Conservation (phyloP, 2,113 vertebrate species). For the Plectropomus leopardus region DNA sequence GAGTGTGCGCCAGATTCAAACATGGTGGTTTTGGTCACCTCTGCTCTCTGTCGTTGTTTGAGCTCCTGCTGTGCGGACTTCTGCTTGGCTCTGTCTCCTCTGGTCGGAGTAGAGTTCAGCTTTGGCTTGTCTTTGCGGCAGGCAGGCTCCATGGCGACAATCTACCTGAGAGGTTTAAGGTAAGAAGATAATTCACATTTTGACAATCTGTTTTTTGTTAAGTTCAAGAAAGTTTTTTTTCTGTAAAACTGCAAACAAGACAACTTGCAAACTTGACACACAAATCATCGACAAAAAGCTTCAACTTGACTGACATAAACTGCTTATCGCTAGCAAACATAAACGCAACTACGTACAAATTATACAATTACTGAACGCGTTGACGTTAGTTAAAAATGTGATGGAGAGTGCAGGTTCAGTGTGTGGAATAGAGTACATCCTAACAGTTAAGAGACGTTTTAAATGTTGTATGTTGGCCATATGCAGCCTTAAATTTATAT, state of each 20-base stretch:
- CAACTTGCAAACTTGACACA: background rate
- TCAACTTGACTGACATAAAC: background rate
- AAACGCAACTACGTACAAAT: background rate
- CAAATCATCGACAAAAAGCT: background rate
- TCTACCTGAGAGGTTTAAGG: background rate
- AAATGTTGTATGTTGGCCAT: background rate
- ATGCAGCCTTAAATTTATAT: no score
- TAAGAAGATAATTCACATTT: background rate
- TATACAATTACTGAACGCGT: no score
- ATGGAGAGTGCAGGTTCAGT: background rate
- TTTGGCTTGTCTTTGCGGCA: constrained; percentile 90
- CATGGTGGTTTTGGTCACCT: constrained; percentile 78
- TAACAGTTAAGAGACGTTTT: background rate
- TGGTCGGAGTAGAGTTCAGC: constrained; percentile 88
- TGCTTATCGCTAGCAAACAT: background rate
- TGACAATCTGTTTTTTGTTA: no score
- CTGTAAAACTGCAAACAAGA: background rate
- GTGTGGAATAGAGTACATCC: background rate
- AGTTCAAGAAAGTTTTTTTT: no score
- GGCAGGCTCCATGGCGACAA: constrained; percentile 87
- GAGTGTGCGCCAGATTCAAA: background rate
- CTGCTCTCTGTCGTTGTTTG: constrained; percentile 94
- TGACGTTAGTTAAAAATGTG: background rate
- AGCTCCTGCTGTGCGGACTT: constrained; percentile 94
- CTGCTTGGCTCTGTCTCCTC: constrained; percentile 91